Percentiles rank a stretch among this genome's conserved stretches.
These are phyloP conservation scores for Chalcis sispes DNA, from an alignment of 2,888 invertebrate genomes.

Conservation along the genomic window DNA sequence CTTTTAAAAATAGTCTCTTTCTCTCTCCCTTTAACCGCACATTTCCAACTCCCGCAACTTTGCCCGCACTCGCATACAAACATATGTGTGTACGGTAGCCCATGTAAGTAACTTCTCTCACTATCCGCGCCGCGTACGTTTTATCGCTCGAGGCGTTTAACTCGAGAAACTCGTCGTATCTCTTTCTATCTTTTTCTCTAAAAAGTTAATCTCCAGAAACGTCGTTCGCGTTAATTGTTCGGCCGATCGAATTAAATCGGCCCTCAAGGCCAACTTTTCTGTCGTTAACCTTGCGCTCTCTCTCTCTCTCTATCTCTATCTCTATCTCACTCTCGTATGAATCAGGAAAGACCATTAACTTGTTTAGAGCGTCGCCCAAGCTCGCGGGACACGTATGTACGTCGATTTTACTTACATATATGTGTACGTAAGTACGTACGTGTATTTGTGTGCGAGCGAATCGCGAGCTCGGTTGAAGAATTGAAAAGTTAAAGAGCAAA, in stretches of 20 bases:
- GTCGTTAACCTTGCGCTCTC: constrained; percentile 56
- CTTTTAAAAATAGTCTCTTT: background rate
- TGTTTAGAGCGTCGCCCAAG: too few relatives aligned
- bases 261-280: constrained; percentile 52
- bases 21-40: background rate
- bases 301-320: background rate
- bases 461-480: background rate
- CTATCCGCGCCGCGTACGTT: constrained; percentile 30
- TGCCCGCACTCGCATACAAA: too few relatives aligned
- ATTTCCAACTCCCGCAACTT: too few relatives aligned
- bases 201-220: constrained; percentile 52
- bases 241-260: constrained; percentile 52
- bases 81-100: background rate
- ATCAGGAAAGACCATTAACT: constrained; percentile 56
- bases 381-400: background rate
- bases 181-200: background rate
- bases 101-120: constrained; percentile 38
- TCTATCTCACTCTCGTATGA: constrained; percentile 17
- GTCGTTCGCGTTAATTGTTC: constrained; percentile 52
- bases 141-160: constrained; percentile 16
- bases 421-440: background rate
- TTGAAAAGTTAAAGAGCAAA: constrained; percentile 46
- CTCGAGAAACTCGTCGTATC: constrained; percentile 18
- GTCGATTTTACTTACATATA: too few relatives aligned
- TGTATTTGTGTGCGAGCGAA: constrained; percentile 10